Evolutionary conservation across 2,113 vertebrate species (phyloP), one percentile per base, ranked within the genome.

Genomic region (Tetrax tetrax): DNA sequence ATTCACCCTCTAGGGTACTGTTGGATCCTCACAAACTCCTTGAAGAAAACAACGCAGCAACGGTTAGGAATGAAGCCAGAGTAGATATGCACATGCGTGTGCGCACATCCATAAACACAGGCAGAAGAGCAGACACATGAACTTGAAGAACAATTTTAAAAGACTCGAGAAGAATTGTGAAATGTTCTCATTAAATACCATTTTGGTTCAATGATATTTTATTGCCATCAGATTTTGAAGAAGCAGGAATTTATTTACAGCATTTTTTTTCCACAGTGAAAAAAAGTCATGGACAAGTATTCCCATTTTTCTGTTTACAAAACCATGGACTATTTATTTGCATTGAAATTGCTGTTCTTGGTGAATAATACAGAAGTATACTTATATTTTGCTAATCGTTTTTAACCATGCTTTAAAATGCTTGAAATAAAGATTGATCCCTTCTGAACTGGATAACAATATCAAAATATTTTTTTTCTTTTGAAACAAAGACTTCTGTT

Each of bases 11-110:
- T 2, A 24, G 60, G 10, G 72, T n/a, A 13, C 48, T 48, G 77
- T 51, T 56, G 56, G 33, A 68, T 66, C 21, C 56, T 38, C 29
- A 8, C 0, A 0, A 16, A 2, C 25, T 14, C 16, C 3, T 45
- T 22, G 65, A 41, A 79, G 33, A 79, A 68, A 38, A 3, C 27
- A 47, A 10, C 1, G 10, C 19, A 65, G 61, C 57, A 53, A 5
- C 4, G 1, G 27, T 27, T 43, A 20, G 56, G 33, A 84, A 81
- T 8, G 15, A 41, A 92, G 31, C 33, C 2, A 1, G n/a, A 28
- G 9, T 0, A 53, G n/a, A 31, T 15, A 12, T 20, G 19, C 24
- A 19, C 53, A 2, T 29, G 28, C 22, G 14, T 56, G 45, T 20
- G n/a, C 21, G 25, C 38, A 48, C 35, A 18, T 19, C 45, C 31